Base-by-base conservation (phyloP, 2,888 invertebrate species). In the Lissocephala sabroskyi region DNA sequence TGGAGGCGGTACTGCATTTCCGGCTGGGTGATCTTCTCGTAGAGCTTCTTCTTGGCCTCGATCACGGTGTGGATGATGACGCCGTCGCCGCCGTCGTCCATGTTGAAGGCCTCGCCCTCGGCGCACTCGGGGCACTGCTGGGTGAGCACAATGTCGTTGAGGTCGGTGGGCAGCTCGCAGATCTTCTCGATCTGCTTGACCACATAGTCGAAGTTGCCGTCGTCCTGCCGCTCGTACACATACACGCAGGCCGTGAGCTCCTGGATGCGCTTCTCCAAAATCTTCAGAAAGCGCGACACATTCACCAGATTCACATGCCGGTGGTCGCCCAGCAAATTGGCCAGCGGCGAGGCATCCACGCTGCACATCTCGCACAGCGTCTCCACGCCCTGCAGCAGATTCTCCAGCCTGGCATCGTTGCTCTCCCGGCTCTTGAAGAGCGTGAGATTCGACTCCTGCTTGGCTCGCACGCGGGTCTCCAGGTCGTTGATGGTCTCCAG, bases 261-360 rank as follows among this genome's bases (percentile, higher is more conserved):
- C 63, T 87, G 86, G 3, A 87, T 84, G 39, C 88, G 87, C 0
- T 80, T 55, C 65, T 88, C 89, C 3, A 89, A 70, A 14, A 88
- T 84, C 48, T 83, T 83, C 0, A 88, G 80, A 67, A 88, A 88
- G 47, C 86, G 85, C 14, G 81, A 62, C 2, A 88, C 86, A 67
- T 88, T 89, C 79, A 87, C 86, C 32, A 86, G 85, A 81, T 90
- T 84, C 67, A 91, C 80, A 65, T 87, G 84, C 58, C 86, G 82
- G 82, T 90, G 83, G 82, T 88, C 82, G n/a, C 90, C 85, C 32
- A 89, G 77, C 10, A 88, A 79, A 0, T 87, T 62, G 46, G 87
- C 52, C 40, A 88, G 64, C 40, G 89, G 87, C 11, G 86, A 75
- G 45, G 81, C 74, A 75, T 88, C 87, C 41, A 87, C 86, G 62